Conservation (phyloP, 1,140 invertebrate species). For the Helicorthomorpha holstii region DNA sequence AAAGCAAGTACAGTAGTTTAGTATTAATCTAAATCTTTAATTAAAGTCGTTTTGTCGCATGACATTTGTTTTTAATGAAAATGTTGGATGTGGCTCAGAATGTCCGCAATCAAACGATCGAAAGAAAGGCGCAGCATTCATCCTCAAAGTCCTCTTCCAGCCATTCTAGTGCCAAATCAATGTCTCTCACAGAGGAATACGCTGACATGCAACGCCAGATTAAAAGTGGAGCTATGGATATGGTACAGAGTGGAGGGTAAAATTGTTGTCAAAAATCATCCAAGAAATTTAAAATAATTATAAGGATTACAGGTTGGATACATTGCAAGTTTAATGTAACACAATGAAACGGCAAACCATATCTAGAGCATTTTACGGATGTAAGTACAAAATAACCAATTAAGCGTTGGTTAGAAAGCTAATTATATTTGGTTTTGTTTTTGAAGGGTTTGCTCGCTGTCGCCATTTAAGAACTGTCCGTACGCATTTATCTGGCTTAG, state of each 20-base stretch:
- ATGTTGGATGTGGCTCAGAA: too few relatives aligned
- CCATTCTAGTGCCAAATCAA: constrained; percentile 26
- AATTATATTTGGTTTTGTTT: neutral
- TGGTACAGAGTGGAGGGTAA: too few relatives aligned
- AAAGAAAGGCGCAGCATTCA: too few relatives aligned
- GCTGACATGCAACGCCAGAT: constrained; percentile 6
- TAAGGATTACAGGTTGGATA: constrained; percentile 35
- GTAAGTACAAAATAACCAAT: constrained; percentile 27
- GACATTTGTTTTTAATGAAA: too few relatives aligned
- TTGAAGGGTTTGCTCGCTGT: constrained; percentile 64
- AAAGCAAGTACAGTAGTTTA: too few relatives aligned
- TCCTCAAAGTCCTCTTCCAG: constrained; percentile 17
- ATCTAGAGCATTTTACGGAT: constrained; percentile 88
- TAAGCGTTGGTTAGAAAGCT: neutral
- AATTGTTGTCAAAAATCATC: too few relatives aligned
- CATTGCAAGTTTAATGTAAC: constrained; percentile 60
- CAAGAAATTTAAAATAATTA: too few relatives aligned
- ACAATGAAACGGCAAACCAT: constrained; percentile 90
- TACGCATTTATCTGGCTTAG: constrained; percentile 76
- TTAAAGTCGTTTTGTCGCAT: too few relatives aligned
- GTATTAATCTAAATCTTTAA: too few relatives aligned
- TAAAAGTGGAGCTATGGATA: constrained; percentile 5
- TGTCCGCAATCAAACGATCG: too few relatives aligned
- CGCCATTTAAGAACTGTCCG: constrained; percentile 77
- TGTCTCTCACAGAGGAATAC: constrained; percentile 15